Percentiles rank a stretch among this genome's conserved stretches.
Conservation (phyloP, 2,797 vertebrate species). For the Brachyrhaphis roseni region DNA sequence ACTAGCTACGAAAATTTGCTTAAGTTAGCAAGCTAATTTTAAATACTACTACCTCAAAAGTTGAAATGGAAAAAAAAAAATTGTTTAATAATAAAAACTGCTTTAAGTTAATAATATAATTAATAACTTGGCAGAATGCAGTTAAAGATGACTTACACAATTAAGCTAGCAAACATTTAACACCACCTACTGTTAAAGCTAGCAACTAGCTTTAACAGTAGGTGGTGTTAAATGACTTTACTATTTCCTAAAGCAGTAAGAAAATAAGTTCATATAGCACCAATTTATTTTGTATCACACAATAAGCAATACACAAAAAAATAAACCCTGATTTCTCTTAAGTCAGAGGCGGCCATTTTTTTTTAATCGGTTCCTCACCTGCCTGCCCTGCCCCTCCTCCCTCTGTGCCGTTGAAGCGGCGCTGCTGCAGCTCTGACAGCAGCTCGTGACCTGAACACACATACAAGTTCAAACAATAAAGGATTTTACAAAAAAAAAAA, state of each 20-base stretch:
- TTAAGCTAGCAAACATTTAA: neutral
- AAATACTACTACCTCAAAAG: neutral
- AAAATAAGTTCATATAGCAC: neutral
- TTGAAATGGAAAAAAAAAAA: neutral
- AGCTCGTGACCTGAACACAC: slow-evolving; percentile 89
- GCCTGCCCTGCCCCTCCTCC: slow-evolving; percentile 77
- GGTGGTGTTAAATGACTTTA: neutral
- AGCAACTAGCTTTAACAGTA: neutral
- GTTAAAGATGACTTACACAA: neutral
- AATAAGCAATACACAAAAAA: neutral
- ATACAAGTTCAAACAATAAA: neutral
- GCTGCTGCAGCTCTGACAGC: slow-evolving; percentile 95
- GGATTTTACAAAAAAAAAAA: neutral
- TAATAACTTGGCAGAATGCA: neutral
- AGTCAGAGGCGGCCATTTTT: slow-evolving; percentile 7
- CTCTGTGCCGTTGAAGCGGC: slow-evolving; percentile 93
- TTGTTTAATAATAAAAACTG: neutral
- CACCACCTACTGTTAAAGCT: neutral
- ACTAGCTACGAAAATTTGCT: neutral
- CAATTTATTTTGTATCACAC: neutral
- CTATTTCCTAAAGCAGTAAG: neutral
- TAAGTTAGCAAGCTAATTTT: neutral
- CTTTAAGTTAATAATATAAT: neutral
- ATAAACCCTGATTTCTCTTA: neutral
- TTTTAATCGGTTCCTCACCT: slow-evolving; percentile 59